Base-by-base conservation (phyloP, 2,888 invertebrate genomes). In the Callyntrura guangdongensis region DNA sequence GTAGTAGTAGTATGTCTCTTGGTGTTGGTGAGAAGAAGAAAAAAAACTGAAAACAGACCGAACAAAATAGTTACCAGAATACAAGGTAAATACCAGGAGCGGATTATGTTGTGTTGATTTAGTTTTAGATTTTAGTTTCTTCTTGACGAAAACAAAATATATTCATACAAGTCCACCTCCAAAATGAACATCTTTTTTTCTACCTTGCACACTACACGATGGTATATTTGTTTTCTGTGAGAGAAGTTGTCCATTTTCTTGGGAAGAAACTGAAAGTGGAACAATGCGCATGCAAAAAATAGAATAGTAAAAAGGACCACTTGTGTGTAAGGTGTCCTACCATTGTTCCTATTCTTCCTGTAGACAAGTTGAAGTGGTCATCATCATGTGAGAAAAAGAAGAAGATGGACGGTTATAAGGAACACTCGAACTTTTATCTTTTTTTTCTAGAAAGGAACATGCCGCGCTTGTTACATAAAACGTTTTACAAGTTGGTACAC, bases 321-420 rank as follows among this genome's bases (percentile, higher is more conserved):
- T 86, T 77, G 59, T 61, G 59, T 61, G 61, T 59, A 22, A 27
- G 45, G 59, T 64, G 83, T 64, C 83, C 83, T 67, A 59, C 77
- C 64, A 64, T 85, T 59, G 59, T 84, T 64, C 56, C 56, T 4
- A 11, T 85, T 72, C 36, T 56, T 86, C 49, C 53, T 12, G 53
- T 27, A 79, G 79, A 79, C 86, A 86, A 86, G 86, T 79, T 79
- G 64, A 86, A 86, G 86, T 86, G 79, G 86, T 86, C 86, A 86
- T 86, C 86, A 86, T 61, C 36, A 14, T 36, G 36, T 36, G 81
- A 81, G 59, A 61, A 81, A 81, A 36, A 36, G 81, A 81, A 59
- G 17, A 81, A 81, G 61, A 36, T 45, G 77, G 81, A 56, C 81
- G 17, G 81, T 81, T 61, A 5, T 56, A 56, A 72, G 49, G 56